Evolutionary conservation across 2,113 vertebrate species (phyloP).

Genomic region (Pao palembangensis): DNA sequence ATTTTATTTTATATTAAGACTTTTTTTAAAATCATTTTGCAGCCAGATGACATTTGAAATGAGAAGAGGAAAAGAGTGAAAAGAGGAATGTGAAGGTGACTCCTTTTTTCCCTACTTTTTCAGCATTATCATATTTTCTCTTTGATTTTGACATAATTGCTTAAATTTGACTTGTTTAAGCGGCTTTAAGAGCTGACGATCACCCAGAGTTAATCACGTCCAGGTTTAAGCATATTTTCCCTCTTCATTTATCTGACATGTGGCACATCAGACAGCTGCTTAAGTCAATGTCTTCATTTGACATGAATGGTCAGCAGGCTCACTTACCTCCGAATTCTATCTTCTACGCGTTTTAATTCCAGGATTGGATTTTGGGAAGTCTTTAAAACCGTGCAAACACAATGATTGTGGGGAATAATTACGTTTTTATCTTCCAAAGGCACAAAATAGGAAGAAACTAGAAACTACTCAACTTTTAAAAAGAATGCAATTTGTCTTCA

Average conservation of each 20-base stretch:
- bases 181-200: neutral
- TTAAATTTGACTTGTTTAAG: neutral
- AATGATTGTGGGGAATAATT: conserved; percentile 8
- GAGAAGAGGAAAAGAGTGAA: too few relatives aligned
- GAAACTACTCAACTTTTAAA: neutral
- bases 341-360: neutral
- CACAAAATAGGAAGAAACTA: neutral
- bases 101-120: too few relatives aligned
- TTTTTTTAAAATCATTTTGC: too few relatives aligned
- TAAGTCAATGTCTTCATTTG: neutral
- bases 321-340: conserved; percentile 4
- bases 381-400: conserved; percentile 4
- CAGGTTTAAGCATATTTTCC: neutral
- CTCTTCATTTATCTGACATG: neutral
- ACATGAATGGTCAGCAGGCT: neutral
- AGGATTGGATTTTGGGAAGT: neutral
- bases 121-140: neutral
- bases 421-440: neutral
- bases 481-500: neutral
- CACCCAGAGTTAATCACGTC: neutral
- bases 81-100: too few relatives aligned
- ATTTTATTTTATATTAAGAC: too few relatives aligned
- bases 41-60: too few relatives aligned
- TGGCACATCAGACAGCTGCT: neutral
- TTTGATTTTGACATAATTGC: neutral